These are phyloP conservation scores for Cataglyphis altisquamis DNA, from an alignment of 2,888 invertebrate species.

Conservation along the genomic window DNA sequence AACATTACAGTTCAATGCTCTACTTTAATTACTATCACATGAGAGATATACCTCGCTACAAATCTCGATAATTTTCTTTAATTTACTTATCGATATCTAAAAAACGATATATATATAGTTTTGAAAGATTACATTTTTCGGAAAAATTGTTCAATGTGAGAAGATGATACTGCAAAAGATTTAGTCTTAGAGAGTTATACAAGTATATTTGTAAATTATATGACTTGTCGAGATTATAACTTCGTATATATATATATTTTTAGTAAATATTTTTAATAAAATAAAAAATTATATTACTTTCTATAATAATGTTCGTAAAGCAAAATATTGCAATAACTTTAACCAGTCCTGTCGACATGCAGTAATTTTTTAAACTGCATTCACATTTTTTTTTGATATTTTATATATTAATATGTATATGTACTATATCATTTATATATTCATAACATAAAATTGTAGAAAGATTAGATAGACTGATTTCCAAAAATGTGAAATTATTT, in stretches of 20 bases:
- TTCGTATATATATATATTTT: background rate
- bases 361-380: background rate
- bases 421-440: background rate
- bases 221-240: constrained; percentile 19
- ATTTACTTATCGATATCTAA: background rate
- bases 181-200: constrained; percentile 2
- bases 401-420: background rate
- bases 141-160: background rate
- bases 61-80: background rate
- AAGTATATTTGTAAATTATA: constrained; percentile 5
- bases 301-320: background rate
- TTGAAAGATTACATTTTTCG: background rate
- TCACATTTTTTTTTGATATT: background rate
- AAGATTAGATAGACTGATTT: constrained; percentile 4
- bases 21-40: constrained; percentile 2
- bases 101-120: constrained; percentile 7
- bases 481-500: background rate
- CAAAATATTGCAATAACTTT: constrained; percentile 22
- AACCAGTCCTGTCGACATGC: background rate
- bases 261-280: constrained; percentile 3
- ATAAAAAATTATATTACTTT: constrained; percentile 3
- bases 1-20: background rate
- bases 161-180: constrained; percentile 1
- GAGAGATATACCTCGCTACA: constrained; percentile 12
- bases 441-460: constrained; percentile 1